These are phyloP conservation scores for Carduelis carduelis DNA, from an alignment of 2,797 vertebrate genomes.

Conservation along the genomic window DNA sequence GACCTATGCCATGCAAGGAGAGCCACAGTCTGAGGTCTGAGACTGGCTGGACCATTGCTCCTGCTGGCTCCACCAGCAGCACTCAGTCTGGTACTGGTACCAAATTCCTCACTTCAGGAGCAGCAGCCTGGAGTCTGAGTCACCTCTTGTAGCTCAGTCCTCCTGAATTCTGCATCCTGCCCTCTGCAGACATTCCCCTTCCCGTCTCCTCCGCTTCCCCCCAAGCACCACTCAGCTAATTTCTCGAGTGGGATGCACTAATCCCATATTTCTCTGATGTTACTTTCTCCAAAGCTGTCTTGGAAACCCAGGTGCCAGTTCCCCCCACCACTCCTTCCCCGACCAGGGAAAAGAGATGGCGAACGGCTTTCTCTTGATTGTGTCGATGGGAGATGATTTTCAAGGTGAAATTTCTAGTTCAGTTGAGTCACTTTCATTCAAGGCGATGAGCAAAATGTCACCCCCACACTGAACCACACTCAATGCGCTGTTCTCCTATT, in stretches of 20 bases:
- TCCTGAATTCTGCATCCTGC: not conserved
- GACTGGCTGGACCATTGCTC: not conserved
- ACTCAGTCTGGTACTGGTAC: not conserved
- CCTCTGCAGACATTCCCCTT: fast-evolving
- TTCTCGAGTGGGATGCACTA: not conserved
- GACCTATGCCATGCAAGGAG: fast-evolving
- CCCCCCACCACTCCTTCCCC: not conserved
- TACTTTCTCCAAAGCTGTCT: slow-evolving; percentile 28
- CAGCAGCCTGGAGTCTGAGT: not conserved
- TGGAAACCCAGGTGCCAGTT: not conserved
- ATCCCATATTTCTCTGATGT: not conserved
- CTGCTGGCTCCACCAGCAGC: not conserved
- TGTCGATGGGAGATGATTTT: slow-evolving; percentile 90
- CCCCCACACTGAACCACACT: slow-evolving; percentile 87
- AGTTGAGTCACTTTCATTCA: slow-evolving; percentile 96
- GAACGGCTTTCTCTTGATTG: slow-evolving; percentile 78
- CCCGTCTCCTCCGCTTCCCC: fast-evolving
- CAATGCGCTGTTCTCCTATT: slow-evolving; percentile 89
- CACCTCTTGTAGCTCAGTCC: not conserved
- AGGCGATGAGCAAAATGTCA: slow-evolving; percentile 94
- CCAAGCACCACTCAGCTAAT: not conserved
- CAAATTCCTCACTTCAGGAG: not conserved
- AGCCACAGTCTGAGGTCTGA: not conserved
- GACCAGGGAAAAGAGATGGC: slow-evolving; percentile 47
- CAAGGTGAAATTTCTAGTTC: slow-evolving; percentile 93